Conservation (phyloP, 92 coral and sea anemone species). For the Pocillopora grandis region DNA sequence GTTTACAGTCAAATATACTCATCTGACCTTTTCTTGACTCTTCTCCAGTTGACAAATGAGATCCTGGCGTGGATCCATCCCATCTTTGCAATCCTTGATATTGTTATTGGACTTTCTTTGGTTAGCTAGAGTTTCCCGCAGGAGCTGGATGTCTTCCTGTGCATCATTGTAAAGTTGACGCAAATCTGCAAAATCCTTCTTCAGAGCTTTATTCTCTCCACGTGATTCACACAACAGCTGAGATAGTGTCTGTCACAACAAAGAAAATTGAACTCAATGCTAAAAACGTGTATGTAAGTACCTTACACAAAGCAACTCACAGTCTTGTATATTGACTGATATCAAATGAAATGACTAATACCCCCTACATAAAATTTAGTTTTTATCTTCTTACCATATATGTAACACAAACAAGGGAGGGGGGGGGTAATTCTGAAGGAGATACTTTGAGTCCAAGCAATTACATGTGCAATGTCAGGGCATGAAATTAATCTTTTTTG, state of each 20-base stretch:
- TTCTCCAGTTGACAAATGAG: conserved; percentile 76
- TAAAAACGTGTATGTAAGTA: background rate
- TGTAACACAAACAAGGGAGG: too few relatives aligned
- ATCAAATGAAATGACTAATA: background rate
- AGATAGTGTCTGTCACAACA: conserved; percentile 64
- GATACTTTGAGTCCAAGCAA: too few relatives aligned
- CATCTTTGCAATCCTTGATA: conserved; percentile 50
- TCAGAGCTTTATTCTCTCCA: conserved; percentile 86
- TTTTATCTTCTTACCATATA: too few relatives aligned
- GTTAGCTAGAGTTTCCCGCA: conserved; percentile 79
- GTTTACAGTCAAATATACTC: too few relatives aligned
- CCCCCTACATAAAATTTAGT: too few relatives aligned
- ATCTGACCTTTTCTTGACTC: conserved; percentile 79
- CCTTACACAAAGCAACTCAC: background rate
- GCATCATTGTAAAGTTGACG: conserved; percentile 88
- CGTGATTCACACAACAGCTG: conserved; percentile 84
- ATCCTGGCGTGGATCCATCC: conserved; percentile 75
- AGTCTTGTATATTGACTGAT: background rate
- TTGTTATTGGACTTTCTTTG: conserved; percentile 49
- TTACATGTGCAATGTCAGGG: too few relatives aligned
- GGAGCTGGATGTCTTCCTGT: conserved; percentile 88
- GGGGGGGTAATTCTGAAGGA: too few relatives aligned
- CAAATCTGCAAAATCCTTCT: conserved; percentile 80
- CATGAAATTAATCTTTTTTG: too few relatives aligned
- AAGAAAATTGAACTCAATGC: background rate